Conservation (phyloP, 2,797 vertebrate species). For the Dipus sagitta region DNA sequence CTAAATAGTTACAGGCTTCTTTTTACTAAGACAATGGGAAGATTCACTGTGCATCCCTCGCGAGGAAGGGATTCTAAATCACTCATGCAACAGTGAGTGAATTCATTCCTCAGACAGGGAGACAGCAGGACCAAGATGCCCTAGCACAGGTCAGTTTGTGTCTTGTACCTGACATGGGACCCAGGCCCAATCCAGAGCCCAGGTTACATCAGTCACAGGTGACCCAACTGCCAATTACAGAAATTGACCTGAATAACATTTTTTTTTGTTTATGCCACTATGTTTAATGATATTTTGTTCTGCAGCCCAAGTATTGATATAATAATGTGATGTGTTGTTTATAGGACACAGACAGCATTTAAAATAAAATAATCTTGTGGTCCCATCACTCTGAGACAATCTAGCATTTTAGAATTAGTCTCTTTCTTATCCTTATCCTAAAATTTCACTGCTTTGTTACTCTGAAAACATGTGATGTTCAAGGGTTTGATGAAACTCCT, state of each 20-base stretch:
- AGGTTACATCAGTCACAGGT: not conserved
- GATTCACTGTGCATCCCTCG: not conserved
- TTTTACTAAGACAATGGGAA: not conserved
- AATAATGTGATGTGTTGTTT: not conserved
- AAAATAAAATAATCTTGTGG: not conserved
- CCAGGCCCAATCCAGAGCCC: not conserved
- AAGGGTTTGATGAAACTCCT: not conserved
- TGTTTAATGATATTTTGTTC: not conserved
- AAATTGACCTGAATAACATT: not conserved
- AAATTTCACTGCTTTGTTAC: constrained; percentile 1
- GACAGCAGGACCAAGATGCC: not conserved
- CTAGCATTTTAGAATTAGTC: not conserved
- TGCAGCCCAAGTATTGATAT: not conserved
- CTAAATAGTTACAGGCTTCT: constrained; percentile 4
- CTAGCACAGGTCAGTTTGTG: not conserved
- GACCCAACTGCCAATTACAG: not conserved
- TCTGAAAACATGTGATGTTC: not conserved
- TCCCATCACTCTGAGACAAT: not conserved
- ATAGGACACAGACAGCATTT: constrained; percentile 20
- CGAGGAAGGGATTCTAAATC: not conserved
- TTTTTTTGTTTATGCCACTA: not conserved
- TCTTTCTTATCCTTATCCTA: not conserved
- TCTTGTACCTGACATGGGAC: not conserved
- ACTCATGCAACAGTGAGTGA: not conserved
- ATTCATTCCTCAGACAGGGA: not conserved